Evolutionary conservation across 1,140 invertebrate species (phyloP).

Genomic region (Drosophila sp.): DNA sequence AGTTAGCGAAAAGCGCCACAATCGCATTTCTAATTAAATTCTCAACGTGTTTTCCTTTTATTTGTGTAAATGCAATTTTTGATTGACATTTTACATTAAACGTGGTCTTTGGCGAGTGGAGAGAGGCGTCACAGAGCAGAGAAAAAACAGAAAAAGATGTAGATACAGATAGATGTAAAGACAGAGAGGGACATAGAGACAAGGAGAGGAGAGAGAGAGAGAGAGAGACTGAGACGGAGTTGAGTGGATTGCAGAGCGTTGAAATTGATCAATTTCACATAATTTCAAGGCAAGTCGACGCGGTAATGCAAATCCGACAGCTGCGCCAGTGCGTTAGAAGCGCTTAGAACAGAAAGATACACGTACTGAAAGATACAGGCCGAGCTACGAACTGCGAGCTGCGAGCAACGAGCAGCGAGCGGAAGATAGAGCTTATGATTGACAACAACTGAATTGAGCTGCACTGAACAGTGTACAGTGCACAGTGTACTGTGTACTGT

Average conservation of each 20-base stretch:
- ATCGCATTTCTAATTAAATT: conserved; percentile 79
- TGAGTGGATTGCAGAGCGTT: conserved; percentile 56
- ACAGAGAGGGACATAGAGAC: conserved; percentile 1
- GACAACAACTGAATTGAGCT: conserved; percentile 74
- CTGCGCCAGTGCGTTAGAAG: conserved; percentile 77
- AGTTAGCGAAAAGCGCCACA: conserved; percentile 18
- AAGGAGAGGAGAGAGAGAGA: not conserved
- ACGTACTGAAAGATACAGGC: conserved; percentile 9
- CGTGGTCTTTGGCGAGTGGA: too few relatives aligned
- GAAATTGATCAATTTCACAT: conserved; percentile 84
- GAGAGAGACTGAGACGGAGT: conserved; percentile 8
- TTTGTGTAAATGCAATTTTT: conserved; percentile 69
- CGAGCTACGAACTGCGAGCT: not conserved
- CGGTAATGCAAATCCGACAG: conserved; percentile 82
- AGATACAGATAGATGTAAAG: conserved; percentile 4
- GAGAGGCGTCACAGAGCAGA: conserved; percentile 8
- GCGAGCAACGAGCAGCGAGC: not conserved
- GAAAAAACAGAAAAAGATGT: conserved; percentile 4
- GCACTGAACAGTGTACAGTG: conserved; percentile 16
- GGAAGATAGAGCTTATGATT: conserved; percentile 62
- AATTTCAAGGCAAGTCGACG: conserved; percentile 81
- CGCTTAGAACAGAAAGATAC: conserved; percentile 49
- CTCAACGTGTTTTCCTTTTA: conserved; percentile 67
- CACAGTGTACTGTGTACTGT: conserved; percentile 16
- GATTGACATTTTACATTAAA: conserved; percentile 83